Percentiles rank a stretch among this genome's conserved stretches.
Evolutionary conservation across 2,113 vertebrate species (phyloP).

Genomic region (Orycteropus afer): DNA sequence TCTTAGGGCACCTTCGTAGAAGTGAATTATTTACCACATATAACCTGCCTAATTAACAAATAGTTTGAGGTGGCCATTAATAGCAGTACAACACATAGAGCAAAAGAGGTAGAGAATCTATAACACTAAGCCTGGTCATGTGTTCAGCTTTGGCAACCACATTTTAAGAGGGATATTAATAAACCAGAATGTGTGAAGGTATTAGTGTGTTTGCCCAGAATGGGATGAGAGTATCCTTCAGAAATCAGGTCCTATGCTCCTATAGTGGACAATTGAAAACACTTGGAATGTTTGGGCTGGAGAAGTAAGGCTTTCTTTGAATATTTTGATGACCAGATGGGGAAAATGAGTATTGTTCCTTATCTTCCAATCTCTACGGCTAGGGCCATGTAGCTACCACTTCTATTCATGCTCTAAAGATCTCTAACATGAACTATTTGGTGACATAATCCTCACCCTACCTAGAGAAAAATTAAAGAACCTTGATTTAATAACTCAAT

Average conservation of each 20-base stretch:
- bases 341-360: background rate
- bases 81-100: background rate
- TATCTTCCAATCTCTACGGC: background rate
- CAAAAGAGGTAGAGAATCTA: background rate
- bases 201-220: background rate
- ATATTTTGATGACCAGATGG: background rate
- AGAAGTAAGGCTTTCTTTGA: slow-evolving; percentile 10
- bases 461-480: background rate
- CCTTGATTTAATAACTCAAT: background rate
- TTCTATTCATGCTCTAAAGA: slow-evolving; percentile 18
- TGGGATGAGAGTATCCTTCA: background rate
- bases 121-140: accelerated
- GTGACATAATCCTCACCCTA: background rate
- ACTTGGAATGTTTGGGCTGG: background rate
- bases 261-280: background rate
- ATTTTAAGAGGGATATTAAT: background rate
- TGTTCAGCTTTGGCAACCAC: background rate
- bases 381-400: background rate
- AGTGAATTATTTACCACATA: background rate
- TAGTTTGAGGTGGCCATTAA: background rate
- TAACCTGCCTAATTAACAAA: background rate
- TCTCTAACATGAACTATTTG: background rate
- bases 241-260: background rate
- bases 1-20: background rate
- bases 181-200: background rate